Evolutionary conservation across 2,888 invertebrate species (phyloP).

Genomic region (Noctuana brunneofusca): DNA sequence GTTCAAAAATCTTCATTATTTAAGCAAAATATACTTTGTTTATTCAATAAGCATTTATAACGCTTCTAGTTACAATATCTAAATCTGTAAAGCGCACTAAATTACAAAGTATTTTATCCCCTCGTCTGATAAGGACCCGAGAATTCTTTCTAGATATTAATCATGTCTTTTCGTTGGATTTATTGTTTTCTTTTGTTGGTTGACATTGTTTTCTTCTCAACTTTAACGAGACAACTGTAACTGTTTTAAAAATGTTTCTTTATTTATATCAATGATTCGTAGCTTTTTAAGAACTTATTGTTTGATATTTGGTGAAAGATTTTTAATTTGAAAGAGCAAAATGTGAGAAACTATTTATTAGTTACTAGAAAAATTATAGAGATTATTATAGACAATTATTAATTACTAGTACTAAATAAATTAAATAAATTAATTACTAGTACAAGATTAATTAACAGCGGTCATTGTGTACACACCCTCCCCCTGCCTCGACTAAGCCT

Average conservation of each 20-base stretch:
- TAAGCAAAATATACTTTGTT: not conserved
- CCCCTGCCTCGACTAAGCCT: too few species aligned
- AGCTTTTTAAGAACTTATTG: not conserved
- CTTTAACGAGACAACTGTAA: constrained; percentile 8
- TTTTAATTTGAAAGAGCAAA: too few species aligned
- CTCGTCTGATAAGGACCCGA: constrained; percentile 54
- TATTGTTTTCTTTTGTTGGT: constrained; percentile 49
- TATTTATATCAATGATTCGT: not conserved
- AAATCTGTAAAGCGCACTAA: constrained; percentile 46
- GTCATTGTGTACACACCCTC: too few species aligned
- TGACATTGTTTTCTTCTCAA: constrained; percentile 8
- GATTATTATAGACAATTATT: too few species aligned
- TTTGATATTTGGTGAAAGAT: too few species aligned
- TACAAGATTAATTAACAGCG: too few species aligned
- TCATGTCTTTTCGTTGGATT: constrained; percentile 61
- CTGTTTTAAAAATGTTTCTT: not conserved
- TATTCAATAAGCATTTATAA: constrained; percentile 1
- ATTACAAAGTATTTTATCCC: constrained; percentile 55
- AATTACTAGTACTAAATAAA: too few species aligned
- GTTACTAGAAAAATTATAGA: too few species aligned
- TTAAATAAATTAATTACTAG: too few species aligned
- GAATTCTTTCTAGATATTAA: constrained; percentile 60
- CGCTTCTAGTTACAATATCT: constrained; percentile 42
- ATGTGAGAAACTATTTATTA: too few species aligned
- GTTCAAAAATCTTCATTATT: too few species aligned